Evolutionary conservation across 2,113 vertebrate species (phyloP).

Genomic region (Gnathonemus longibarbis): DNA sequence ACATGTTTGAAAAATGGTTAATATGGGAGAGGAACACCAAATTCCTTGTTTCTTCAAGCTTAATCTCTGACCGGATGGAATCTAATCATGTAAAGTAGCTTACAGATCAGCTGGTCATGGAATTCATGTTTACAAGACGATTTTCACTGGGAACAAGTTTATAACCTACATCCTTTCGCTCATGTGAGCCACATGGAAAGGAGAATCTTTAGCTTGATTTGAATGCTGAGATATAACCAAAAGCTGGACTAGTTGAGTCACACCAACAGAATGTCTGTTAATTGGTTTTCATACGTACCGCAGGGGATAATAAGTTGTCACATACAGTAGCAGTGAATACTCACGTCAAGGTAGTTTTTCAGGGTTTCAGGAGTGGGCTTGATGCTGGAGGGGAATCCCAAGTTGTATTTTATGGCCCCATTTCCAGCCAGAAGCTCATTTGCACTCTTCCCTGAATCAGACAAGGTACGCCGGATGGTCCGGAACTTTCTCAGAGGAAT

Average conservation of each 20-base stretch:
- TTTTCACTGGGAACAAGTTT: background rate
- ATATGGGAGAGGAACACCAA: background rate
- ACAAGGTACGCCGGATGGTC: constrained; percentile 66
- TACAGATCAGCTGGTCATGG: background rate
- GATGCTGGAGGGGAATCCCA: constrained; percentile 51
- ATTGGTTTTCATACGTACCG: background rate
- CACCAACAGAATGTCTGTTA: background rate
- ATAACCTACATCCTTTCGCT: background rate
- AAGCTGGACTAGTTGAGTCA: background rate
- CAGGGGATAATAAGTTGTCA: background rate
- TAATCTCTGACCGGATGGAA: background rate
- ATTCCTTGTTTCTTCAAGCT: background rate
- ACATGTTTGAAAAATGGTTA: background rate
- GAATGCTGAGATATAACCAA: background rate
- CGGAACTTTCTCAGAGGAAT: constrained; percentile 80
- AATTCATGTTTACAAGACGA: background rate
- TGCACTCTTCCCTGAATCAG: constrained; percentile 52
- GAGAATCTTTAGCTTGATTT: background rate
- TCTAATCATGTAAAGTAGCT: background rate
- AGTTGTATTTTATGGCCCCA: constrained; percentile 64
- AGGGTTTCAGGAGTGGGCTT: constrained; percentile 74
- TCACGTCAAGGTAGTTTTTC: constrained; percentile 86
- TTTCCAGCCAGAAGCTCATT: constrained; percentile 54
- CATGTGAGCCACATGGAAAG: background rate
- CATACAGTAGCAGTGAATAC: constrained; percentile 34